Evolutionary conservation across 1,140 invertebrate species (phyloP), one percentile per base, ranked within the genome.

Genomic region (Medauroidea extradentata): DNA sequence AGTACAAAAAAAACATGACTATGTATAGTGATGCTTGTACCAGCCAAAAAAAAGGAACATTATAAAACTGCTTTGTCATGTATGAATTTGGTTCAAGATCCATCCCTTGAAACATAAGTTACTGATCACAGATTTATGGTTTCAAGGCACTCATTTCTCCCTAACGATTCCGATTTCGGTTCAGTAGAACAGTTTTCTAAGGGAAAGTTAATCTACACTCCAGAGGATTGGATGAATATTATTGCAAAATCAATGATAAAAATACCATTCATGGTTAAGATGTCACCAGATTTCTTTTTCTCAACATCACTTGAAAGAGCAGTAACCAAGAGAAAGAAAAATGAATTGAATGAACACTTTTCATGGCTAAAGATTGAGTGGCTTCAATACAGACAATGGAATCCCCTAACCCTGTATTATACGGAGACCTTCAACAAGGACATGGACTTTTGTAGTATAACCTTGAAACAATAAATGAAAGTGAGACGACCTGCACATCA

Each of bases 21-120:
- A 60, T 60, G 14, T 69, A 68, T 49, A 68, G 63, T 63, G 68
- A 70, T 48, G 62, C 60, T 52, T 71, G 64, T 61, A 62, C 65
- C 55, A 64, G 65, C 27, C 65, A 69, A 64, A 70, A 69, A n/a
- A n/a, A 63, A 41, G 68, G 52, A 71, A 71, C 60, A 50, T 68
- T 55, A n/a, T n/a, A 60, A 69, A 66, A 58, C 38, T 14, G 43
- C 54, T 53, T n/a, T 68, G 59, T 57, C 60, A 53, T 65, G 68
- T 55, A 67, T 62, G 60, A 66, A 62, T 55, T 63, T 69, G 48
- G 67, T 62, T 50, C 39, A 67, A 67, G 59, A 66, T 48, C 65
- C 67, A 60, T 56, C 63, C 29, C 29, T 44, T 16, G 60, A 68
- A 53, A 55, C 66, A 27, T 60, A 67, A 29, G 63, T 67, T 24